A percentile compares a stretch with the other conserved stretches of the same genome.
These are phyloP conservation scores for Tortrix viridana DNA, from an alignment of 2,888 invertebrate genomes.

Conservation along the genomic window DNA sequence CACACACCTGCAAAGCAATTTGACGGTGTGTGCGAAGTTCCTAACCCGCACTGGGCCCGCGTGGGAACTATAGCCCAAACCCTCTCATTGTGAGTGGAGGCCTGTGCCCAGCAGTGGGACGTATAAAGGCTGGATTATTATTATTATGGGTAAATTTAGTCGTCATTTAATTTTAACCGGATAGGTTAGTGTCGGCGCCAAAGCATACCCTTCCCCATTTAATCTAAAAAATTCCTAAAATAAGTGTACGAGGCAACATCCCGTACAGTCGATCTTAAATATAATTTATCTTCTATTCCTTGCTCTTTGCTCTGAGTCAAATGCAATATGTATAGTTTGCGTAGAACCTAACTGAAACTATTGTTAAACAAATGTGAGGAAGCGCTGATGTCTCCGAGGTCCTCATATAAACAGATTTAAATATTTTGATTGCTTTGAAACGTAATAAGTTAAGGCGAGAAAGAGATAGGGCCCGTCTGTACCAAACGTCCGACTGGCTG, in stretches of 20 bases:
- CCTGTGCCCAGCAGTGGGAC: too few species aligned
- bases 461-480: too few species aligned
- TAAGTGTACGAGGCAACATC: conserved; percentile 44
- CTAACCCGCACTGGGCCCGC: too few species aligned
- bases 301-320: conserved; percentile 31
- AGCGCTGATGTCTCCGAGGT: background rate
- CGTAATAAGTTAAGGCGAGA: too few species aligned
- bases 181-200: background rate
- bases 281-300: conserved; percentile 22
- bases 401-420: background rate
- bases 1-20: too few species aligned
- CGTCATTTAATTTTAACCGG: background rate
- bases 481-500: too few species aligned
- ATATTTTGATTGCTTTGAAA: too few species aligned
- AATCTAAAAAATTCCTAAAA: conserved; percentile 12
- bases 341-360: conserved; percentile 20
- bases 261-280: conserved; percentile 41
- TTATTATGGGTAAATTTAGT: too few species aligned
- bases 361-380: background rate
- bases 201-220: conserved; percentile 13
- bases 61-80: too few species aligned
- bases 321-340: conserved; percentile 22
- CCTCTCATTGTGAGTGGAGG: too few species aligned
- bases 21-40: too few species aligned
- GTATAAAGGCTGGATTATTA: too few species aligned